Percentiles rank a stretch among this genome's conserved stretches.
These are phyloP conservation scores for Pectinophora gossypiella DNA, from an alignment of 1,140 invertebrate genomes.

Conservation along the genomic window DNA sequence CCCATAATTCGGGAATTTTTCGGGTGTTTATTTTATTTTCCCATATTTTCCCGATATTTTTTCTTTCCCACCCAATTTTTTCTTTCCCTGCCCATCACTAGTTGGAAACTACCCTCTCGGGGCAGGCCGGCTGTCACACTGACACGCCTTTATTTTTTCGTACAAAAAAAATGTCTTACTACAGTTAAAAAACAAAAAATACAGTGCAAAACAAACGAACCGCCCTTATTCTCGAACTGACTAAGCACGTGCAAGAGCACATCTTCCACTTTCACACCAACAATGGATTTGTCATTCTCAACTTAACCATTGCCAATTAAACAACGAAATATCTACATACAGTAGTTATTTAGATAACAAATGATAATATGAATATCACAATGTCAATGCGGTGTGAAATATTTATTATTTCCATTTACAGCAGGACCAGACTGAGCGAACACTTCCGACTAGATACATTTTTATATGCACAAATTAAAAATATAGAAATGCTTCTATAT, in stretches of 20 bases:
- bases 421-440: background rate
- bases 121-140: too few species aligned
- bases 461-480: too few species aligned
- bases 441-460: background rate
- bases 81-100: too few species aligned
- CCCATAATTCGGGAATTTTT: too few species aligned
- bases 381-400: background rate
- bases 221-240: background rate
- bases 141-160: too few species aligned
- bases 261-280: background rate
- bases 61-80: too few species aligned
- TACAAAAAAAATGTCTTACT: too few species aligned
- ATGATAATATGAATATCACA: background rate
- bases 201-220: background rate
- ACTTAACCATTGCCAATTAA: background rate
- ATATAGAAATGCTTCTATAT: background rate
- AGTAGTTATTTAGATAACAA: background rate
- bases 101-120: too few species aligned
- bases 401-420: background rate
- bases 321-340: too few species aligned
- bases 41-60: too few species aligned
- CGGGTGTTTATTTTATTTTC: too few species aligned
- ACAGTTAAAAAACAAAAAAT: too few species aligned
- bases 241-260: background rate
- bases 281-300: background rate